Conservation (phyloP, 2,113 vertebrate genomes). For the Pelmatolapia mariae region DNA sequence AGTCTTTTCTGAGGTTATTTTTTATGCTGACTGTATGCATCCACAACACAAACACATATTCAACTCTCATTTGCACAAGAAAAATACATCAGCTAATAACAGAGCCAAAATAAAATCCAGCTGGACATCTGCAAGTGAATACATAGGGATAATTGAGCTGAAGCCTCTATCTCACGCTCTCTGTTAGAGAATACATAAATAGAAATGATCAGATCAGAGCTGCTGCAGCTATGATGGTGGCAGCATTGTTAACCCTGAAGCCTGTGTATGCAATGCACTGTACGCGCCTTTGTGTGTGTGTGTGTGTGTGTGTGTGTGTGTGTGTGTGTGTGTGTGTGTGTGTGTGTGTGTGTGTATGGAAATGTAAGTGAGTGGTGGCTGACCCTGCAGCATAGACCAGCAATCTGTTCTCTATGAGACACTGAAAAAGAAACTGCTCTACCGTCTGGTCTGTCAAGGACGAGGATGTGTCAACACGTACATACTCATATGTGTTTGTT, state of each 20-base stretch:
- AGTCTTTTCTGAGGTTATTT: neutral
- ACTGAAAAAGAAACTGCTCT: conserved; percentile 28
- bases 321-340: neutral
- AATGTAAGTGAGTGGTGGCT: conserved; percentile 22
- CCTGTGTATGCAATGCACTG: neutral
- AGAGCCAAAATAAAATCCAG: neutral
- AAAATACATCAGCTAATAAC: neutral
- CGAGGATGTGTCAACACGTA: neutral
- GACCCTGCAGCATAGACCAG: conserved; percentile 32
- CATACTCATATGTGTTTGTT: neutral
- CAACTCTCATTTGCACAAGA: conserved; percentile 15
- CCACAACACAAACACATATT: conserved; percentile 6
- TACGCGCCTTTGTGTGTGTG: neutral
- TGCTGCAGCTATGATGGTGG: neutral
- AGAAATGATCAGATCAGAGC: conserved; percentile 31
- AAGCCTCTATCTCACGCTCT: neutral
- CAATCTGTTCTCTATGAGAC: conserved; percentile 53
- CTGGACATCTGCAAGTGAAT: conserved; percentile 15
- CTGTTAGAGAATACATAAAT: conserved; percentile 25
- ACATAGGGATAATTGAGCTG: neutral
- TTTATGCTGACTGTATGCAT: neutral
- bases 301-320: neutral
- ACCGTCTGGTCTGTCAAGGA: conserved; percentile 31
- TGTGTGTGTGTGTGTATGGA: neutral
- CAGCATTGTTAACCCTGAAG: conserved; percentile 10